These are phyloP conservation scores for Drymonia ruficornis DNA, from an alignment of 2,888 invertebrate genomes.

Conservation along the genomic window DNA sequence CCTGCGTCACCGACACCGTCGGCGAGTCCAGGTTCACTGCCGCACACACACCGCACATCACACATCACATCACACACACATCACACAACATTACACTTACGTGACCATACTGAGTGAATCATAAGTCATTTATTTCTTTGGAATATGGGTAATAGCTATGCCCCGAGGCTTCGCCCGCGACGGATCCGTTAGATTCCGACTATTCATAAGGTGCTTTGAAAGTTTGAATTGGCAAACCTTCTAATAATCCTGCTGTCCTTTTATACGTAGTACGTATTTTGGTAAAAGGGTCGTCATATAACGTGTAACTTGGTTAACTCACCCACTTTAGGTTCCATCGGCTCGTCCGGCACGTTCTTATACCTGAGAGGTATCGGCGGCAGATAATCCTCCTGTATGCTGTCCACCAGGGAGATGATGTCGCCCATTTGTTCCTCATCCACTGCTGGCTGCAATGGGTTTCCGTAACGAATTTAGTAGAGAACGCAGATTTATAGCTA, in stretches of 20 bases:
- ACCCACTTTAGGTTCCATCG: conserved; percentile 59
- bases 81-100: no score
- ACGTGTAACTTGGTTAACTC: conserved; percentile 23
- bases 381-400: conserved; percentile 75
- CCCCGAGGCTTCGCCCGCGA: no score
- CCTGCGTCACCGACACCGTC: conserved; percentile 86
- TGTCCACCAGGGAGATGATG: conserved; percentile 75
- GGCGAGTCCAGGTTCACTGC: conserved; percentile 83
- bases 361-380: conserved; percentile 70
- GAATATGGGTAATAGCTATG: no score
- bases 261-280: no score
- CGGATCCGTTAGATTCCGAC: no score
- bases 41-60: not conserved
- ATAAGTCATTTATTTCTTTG: no score
- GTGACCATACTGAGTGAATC: no score
- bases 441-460: conserved; percentile 39
- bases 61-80: not conserved
- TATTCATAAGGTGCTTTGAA: no score
- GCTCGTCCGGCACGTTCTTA: conserved; percentile 56
- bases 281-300: not conserved
- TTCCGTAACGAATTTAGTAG: not conserved
- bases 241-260: no score
- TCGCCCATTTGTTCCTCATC: conserved; percentile 79
- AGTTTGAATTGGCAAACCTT: no score
- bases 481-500: no score